Evolutionary conservation across 2,113 vertebrate species (phyloP), one percentile per base, ranked within the genome.

Genomic region (Baryphthengus martii): DNA sequence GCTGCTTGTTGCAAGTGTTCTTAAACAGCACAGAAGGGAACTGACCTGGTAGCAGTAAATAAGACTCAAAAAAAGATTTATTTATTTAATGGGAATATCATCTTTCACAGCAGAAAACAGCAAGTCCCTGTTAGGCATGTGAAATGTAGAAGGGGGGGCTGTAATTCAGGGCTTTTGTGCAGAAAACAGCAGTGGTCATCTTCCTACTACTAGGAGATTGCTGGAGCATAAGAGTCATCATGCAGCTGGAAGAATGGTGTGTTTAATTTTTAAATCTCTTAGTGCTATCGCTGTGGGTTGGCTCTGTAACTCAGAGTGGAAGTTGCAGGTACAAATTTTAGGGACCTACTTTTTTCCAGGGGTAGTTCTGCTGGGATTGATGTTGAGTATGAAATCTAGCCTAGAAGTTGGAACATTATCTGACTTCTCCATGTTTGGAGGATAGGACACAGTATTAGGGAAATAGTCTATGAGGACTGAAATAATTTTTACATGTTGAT

Each of bases 51-150:
- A 55, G 55, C 26, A 62, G 55, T 77, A 84, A 95, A 85, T 83
- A 88, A 75, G 61, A 56, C 35, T 47, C 17, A 3, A 55, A 52
- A 73, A 49, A n/a, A 40, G 23, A n/a, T 86, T 13, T 52, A 63
- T 87, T 92, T 92, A 58, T 94, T 78, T 86, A 90, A 75, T 35
- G 35, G 55, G 35, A 77, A 75, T 84, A 68, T 81, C 47, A 21
- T 89, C 70, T 89, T 93, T 89, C 39, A 63, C 53, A 55, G 74
- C 70, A 80, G 91, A 87, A 81, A 92, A 84, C 83, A 93, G 62
- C 81, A 53, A 45, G 62, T 50, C 91, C 93, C 77, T 91, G 62
- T 49, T 67, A 81, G 82, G 70, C 53, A 29, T 82, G 24, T 52
- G 91, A 72, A 50, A 55, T 26, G 56, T 59, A 53, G 42, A 47